Evolutionary conservation across 2,113 vertebrate species (phyloP).

Genomic region (Catharus fuscescens): DNA sequence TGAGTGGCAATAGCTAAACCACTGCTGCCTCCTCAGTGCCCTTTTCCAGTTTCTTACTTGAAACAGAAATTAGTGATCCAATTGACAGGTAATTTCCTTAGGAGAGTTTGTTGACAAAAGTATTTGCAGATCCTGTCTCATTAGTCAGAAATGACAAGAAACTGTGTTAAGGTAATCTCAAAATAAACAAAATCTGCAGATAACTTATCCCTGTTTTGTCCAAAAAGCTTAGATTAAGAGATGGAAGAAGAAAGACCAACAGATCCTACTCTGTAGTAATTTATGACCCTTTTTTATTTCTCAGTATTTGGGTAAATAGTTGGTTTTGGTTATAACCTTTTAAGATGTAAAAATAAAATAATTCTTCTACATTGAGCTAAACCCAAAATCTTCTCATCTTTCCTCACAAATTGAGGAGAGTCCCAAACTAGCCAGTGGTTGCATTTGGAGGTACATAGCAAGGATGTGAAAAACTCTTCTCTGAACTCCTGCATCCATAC

Average conservation of each 20-base stretch:
- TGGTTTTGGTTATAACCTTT: background rate
- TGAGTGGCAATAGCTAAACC: background rate
- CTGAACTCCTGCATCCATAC: background rate
- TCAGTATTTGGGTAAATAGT: background rate
- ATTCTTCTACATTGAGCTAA: background rate
- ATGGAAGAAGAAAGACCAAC: background rate
- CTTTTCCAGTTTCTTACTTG: background rate
- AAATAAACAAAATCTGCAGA: background rate
- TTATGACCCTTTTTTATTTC: background rate
- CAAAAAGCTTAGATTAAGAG: background rate
- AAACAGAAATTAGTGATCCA: background rate
- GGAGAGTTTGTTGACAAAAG: background rate
- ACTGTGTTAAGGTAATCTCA: background rate
- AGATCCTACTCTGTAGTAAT: background rate
- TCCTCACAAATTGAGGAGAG: background rate
- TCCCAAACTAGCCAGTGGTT: background rate
- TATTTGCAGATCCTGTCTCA: background rate
- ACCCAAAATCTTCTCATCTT: background rate
- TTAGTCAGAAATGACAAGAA: background rate
- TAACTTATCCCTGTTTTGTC: background rate
- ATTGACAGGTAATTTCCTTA: background rate
- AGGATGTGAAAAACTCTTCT: background rate
- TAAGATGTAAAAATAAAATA: background rate
- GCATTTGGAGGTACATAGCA: rapidly evolving
- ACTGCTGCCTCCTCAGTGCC: background rate